Evolutionary conservation across 2,797 vertebrate species (phyloP).

Genomic region (Helostoma temminkii): DNA sequence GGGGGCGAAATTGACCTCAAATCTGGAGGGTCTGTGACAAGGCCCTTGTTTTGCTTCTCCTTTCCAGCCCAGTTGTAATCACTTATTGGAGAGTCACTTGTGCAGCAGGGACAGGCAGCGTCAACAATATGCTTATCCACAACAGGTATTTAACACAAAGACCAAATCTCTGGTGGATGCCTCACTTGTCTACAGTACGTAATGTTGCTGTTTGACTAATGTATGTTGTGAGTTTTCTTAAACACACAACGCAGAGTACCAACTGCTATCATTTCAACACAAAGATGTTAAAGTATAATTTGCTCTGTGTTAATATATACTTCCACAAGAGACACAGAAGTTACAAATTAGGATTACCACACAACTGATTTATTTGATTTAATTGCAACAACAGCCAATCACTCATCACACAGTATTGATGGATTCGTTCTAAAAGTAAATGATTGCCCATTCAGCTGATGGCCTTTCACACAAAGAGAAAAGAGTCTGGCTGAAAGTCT

Average conservation of each 20-base stretch:
- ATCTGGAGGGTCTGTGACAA: conserved; percentile 82
- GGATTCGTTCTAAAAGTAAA: conserved; percentile 41
- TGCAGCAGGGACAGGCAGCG: conserved; percentile 48
- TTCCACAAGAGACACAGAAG: conserved; percentile 12
- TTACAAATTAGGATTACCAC: conserved; percentile 17
- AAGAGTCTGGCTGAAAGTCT: conserved; percentile 62
- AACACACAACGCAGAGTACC: no score
- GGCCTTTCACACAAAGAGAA: conserved; percentile 64
- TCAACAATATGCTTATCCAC: conserved; percentile 67
- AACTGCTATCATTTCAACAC: not conserved
- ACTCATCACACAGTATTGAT: conserved; percentile 51
- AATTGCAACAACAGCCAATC: conserved; percentile 46
- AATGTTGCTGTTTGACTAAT: not conserved
- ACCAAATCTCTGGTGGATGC: conserved; percentile 51
- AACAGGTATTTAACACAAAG: conserved; percentile 78
- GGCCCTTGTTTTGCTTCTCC: conserved; percentile 76
- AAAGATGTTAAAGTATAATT: not conserved
- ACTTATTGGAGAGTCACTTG: conserved; percentile 79
- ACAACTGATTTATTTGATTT: conserved; percentile 41
- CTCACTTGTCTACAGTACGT: conserved; percentile 7
- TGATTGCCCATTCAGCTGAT: conserved; percentile 66
- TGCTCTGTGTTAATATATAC: not conserved
- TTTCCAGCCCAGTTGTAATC: conserved; percentile 80
- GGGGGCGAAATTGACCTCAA: conserved; percentile 84
- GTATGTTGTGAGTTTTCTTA: not conserved